phyloP scores from a whole-genome alignment of 2,113 vertebrate species.

The Anarrhichthys ocellatus region DNA sequence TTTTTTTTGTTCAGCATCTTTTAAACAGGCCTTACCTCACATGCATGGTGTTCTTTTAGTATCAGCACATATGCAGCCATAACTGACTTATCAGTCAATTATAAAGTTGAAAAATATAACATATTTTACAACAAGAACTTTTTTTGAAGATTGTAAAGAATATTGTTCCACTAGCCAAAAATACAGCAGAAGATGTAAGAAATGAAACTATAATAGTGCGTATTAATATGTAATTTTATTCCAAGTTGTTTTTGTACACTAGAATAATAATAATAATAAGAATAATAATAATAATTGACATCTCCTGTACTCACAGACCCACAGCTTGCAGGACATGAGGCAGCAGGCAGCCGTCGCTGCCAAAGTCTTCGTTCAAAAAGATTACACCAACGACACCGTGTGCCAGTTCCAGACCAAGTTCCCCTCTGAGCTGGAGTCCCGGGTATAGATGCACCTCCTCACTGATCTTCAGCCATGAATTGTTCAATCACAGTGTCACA shows the following conservation, averaged over 20 bases:
- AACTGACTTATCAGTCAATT: not conserved
- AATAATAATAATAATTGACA: not conserved
- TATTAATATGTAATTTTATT: not conserved
- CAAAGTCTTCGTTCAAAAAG: slow-evolving; percentile 97
- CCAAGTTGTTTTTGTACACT: no score
- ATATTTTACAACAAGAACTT: no score
- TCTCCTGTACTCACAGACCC: slow-evolving; percentile 79
- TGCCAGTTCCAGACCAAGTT: slow-evolving; percentile 99
- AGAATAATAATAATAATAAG: not conserved
- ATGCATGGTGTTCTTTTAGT: no score
- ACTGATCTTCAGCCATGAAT: not conserved
- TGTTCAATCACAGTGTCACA: not conserved
- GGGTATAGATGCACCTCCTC: slow-evolving; percentile 81
- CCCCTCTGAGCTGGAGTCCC: slow-evolving; percentile 93
- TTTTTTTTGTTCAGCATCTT: no score
- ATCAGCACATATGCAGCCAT: not conserved
- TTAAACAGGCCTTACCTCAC: no score
- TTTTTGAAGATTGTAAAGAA: not conserved
- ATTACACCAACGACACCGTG: slow-evolving; percentile 94
- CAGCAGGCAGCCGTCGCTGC: slow-evolving; percentile 92
- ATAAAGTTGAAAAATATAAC: not conserved
- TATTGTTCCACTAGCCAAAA: not conserved
- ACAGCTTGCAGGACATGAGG: slow-evolving; percentile 95
- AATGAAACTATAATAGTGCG: not conserved
- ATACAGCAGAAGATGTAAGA: not conserved